phyloP scores from a whole-genome alignment of 2,797 vertebrate species.

The Lacerta agilis region DNA sequence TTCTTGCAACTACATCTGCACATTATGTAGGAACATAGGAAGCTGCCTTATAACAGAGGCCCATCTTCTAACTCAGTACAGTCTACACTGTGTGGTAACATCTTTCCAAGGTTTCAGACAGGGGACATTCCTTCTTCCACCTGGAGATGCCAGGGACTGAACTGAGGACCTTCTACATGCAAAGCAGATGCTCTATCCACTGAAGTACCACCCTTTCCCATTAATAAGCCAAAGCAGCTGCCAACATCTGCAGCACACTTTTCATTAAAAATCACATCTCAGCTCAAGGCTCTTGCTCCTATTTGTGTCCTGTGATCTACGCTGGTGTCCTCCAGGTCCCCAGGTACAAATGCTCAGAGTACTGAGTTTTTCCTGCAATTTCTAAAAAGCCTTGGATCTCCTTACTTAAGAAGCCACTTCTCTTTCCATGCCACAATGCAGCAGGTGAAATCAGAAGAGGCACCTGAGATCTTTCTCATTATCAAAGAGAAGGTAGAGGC shows the following conservation, averaged over 20 bases:
- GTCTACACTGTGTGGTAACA: too few relatives aligned
- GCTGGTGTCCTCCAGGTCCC: neutral
- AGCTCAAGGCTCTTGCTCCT: neutral
- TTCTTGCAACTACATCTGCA: neutral
- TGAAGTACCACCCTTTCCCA: neutral
- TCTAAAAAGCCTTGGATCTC: neutral
- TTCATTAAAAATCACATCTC: neutral
- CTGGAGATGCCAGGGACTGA: neutral
- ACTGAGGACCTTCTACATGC: neutral
- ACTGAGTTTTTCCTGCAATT: neutral
- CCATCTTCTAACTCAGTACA: too few relatives aligned
- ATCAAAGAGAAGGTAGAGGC: neutral
- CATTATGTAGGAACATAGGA: too few relatives aligned
- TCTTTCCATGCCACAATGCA: neutral
- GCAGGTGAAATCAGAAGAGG: neutral
- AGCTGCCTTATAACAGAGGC: too few relatives aligned
- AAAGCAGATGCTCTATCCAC: too few relatives aligned
- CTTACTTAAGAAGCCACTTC: neutral
- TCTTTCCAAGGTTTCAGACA: too few relatives aligned
- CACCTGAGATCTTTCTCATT: neutral
- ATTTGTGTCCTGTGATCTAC: neutral
- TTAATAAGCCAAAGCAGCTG: neutral
- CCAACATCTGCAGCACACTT: neutral
- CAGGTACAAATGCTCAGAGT: neutral
- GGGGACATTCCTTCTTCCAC: too few relatives aligned